Base-by-base conservation (phyloP, 2,888 invertebrate species). In the Villa cingulata region DNA sequence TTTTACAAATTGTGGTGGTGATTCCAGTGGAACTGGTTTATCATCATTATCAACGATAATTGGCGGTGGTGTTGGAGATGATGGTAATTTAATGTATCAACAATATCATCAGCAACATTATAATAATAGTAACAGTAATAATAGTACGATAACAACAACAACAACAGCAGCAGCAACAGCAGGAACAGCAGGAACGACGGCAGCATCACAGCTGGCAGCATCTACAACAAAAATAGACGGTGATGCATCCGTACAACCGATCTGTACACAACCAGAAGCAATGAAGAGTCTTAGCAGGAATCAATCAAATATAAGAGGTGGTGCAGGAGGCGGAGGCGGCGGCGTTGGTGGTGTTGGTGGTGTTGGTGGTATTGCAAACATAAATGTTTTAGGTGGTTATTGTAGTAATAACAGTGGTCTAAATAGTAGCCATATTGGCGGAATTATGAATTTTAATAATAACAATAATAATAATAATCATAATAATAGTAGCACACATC, bases 191-290 rank as follows among this genome's bases (percentile, higher is more conserved):
- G n/a, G n/a, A n/a, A n/a, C n/a, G n/a, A n/a, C n/a, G n/a, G n/a
- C n/a, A n/a, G n/a, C n/a, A n/a, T 16, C 27, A 27, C 5, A 10
- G 16, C 15, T 14, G 10, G 5, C n/a, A 27, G 27, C 29, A 41
- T 19, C 16, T 6, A 6, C n/a, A 6, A 5, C 16, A n/a, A 9
- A 48, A 15, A 53, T 54, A 45, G 54, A 55, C 50, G 54, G 55
- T 41, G 55, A 55, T 49, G 54, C 64, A 29, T 58, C 57, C 47
- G 59, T 59, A 51, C 58, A 61, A 51, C 67, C 68, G 32, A 68
- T 69, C 43, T 68, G 68, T 54, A 68, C 69, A 41, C 69, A 69
- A 49, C 68, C 69, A 12, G 69, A 69, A 59, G 61, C 61, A 20
- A 65, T 59, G 45, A 53, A 50, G 45, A 52, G 53, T 41, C 54